phyloP scores from a whole-genome alignment of 2,113 vertebrate genomes.

The Grus americana region DNA sequence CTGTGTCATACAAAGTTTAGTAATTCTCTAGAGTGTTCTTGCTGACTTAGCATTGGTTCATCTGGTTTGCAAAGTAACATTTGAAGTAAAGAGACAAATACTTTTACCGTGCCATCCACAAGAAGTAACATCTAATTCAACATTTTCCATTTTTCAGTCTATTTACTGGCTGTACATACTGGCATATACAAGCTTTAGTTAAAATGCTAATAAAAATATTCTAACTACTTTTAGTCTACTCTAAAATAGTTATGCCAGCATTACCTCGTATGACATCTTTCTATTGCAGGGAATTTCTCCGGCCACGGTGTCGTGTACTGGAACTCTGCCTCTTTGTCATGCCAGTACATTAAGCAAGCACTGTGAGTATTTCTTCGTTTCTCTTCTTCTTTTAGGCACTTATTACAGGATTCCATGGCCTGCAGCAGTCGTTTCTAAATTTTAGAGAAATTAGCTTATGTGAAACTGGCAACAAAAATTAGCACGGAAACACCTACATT shows the following conservation, averaged over 20 bases:
- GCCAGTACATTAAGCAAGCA: slow-evolving; percentile 85
- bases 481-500: fast-evolving
- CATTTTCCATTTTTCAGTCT: background rate
- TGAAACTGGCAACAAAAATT: background rate
- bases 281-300: slow-evolving; percentile 85
- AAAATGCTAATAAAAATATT: background rate
- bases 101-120: background rate
- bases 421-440: slow-evolving; percentile 86
- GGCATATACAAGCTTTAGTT: background rate
- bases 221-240: background rate
- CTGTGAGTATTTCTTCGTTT: slow-evolving; percentile 88
- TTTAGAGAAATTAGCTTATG: background rate
- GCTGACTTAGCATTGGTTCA: background rate
- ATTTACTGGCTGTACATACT: background rate
- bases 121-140: background rate
- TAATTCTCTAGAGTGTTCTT: background rate
- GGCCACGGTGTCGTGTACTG: slow-evolving; percentile 82
- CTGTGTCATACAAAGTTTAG: background rate
- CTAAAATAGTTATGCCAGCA: background rate
- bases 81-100: background rate
- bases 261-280: slow-evolving; percentile 86
- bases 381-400: slow-evolving; percentile 83
- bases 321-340: slow-evolving; percentile 80
- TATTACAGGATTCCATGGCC: slow-evolving; percentile 88
- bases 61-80: background rate